Conservation (phyloP, 1,140 invertebrate genomes). For the Ctenoplectra terminalis region DNA sequence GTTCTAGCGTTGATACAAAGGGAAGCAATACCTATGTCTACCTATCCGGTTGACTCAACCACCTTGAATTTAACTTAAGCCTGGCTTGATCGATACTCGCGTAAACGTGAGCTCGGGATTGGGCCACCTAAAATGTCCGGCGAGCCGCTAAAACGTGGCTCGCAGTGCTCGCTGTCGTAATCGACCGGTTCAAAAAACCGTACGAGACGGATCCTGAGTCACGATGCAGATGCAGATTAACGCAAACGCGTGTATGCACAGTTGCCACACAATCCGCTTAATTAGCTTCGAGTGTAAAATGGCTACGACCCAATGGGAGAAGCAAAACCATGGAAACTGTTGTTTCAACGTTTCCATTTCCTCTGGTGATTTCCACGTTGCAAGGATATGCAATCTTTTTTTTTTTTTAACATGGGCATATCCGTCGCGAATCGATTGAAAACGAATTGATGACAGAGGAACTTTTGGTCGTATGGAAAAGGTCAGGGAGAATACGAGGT, state of each 20-base stretch:
- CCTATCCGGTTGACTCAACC: background rate
- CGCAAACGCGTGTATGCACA: background rate
- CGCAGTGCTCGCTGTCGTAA: background rate
- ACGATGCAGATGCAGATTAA: constrained; percentile 1
- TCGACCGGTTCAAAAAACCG: background rate
- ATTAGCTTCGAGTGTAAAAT: constrained; percentile 15
- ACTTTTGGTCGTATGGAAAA: background rate
- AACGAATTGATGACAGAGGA: background rate
- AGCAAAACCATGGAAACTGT: background rate
- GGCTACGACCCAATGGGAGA: background rate
- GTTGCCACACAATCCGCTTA: constrained; percentile 14
- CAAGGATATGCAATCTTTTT: too few species aligned
- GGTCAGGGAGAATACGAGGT: background rate
- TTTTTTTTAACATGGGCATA: too few species aligned
- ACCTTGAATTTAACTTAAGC: background rate
- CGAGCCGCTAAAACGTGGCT: background rate
- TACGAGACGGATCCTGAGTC: constrained; percentile 1
- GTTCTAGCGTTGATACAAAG: background rate
- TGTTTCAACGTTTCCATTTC: background rate
- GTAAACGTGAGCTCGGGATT: background rate
- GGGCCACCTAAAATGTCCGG: background rate
- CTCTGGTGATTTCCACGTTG: too few species aligned
- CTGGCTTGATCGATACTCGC: background rate
- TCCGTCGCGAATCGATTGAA: background rate
- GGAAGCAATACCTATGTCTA: background rate